Evolutionary conservation across 1,140 invertebrate genomes (phyloP).

Genomic region (Bursaphelenchus mucronatus): DNA sequence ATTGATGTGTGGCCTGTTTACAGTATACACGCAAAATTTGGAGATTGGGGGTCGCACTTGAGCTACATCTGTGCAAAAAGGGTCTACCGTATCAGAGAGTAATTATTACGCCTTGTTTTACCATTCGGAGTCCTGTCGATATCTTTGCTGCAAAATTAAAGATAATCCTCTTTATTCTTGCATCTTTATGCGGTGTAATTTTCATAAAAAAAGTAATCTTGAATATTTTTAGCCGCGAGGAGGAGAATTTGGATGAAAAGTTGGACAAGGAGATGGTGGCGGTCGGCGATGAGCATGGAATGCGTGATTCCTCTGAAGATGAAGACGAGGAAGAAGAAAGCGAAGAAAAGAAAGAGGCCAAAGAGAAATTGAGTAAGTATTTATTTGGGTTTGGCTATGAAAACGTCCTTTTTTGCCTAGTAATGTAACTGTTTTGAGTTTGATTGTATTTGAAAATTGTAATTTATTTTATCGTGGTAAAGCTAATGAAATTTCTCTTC

Average conservation of each 20-base stretch:
- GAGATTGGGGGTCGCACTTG: no score
- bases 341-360: slow-evolving; percentile 38
- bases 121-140: no score
- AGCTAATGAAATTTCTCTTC: no score
- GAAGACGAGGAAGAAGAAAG: slow-evolving; percentile 28
- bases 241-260: slow-evolving; percentile 51
- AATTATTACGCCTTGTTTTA: no score
- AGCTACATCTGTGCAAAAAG: no score
- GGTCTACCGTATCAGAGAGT: no score
- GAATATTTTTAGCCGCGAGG: slow-evolving; percentile 46
- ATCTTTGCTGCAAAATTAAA: no score
- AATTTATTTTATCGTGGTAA: no score
- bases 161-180: no score
- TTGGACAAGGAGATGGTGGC: slow-evolving; percentile 55
- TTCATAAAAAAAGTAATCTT: not conserved
- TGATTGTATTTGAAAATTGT: not conserved
- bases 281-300: slow-evolving; percentile 52
- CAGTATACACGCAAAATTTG: no score
- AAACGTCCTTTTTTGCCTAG: not conserved
- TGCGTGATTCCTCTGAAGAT: slow-evolving; percentile 41
- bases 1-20: no score
- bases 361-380: slow-evolving; percentile 37
- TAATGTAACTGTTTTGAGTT: not conserved
- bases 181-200: no score
- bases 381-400: slow-evolving; percentile 15